Evolutionary conservation across 2,888 invertebrate genomes (phyloP), one percentile per base, ranked within the genome.

Genomic region (Perithous albicinctus): DNA sequence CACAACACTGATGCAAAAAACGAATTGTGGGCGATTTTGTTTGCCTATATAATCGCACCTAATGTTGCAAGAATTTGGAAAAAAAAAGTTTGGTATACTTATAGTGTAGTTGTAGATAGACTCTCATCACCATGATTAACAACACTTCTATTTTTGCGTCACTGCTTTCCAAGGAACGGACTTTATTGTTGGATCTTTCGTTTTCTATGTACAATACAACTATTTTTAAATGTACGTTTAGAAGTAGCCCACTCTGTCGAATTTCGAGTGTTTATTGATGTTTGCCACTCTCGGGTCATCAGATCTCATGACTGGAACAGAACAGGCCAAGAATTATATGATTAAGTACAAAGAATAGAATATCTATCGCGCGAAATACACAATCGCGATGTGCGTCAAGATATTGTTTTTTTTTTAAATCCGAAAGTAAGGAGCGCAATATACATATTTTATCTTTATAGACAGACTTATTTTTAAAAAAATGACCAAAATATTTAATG

Each of bases 261-360:
- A 8, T 1, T 0, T 0, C 0, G 84, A 80, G 7, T 67, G 29
- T 1, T 63, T 46, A 54, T 80, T 78, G 6, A 90, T 87, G 4
- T 1, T 56, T 1, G 38, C 1, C 4, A 82, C 79, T 64, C 38
- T 35, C 6, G 89, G 90, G 83, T 90, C 87, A 1, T 86, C 86
- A 0, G 90, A 86, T 78, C 90, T 86, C 29, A 77, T 63, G 75
- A 90, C 90, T 90, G 81, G 69, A 87, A 84, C 56, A 41, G 67
- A 26, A 78, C 0, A 72, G 26, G 29, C 1, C 8, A 23, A 12
- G 41, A 26, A 10, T 35, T 48, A 12, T 29, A 35, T 32, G 8
- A 43, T 15, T 5, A 7, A 3, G 48, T 5, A 46, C 20, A 4
- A 26, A 32, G 0, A 35, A 32, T 18, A 15, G 7, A n/a, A n/a